Base-by-base conservation (phyloP, 1,140 invertebrate species). In the Brachionus rubens region DNA sequence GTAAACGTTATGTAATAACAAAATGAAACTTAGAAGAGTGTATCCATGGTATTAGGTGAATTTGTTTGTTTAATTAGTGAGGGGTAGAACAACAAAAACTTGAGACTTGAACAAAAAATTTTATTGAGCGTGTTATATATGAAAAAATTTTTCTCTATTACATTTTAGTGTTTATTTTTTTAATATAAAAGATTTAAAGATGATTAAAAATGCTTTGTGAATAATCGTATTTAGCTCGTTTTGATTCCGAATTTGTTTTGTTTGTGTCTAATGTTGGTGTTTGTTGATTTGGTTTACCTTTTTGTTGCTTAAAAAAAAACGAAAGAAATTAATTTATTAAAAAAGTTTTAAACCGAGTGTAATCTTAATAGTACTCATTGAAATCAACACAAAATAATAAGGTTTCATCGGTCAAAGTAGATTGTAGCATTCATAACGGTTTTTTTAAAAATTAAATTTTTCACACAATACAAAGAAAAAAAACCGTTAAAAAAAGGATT, bases 131-230 rank as follows among this genome's bases (percentile, higher is more conserved):
- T n/a, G n/a, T n/a, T n/a, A n/a, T n/a, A n/a, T n/a, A n/a, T n/a
- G n/a, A n/a, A n/a, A n/a, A n/a, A n/a, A n/a, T n/a, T n/a, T n/a
- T n/a, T n/a, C n/a, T n/a, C n/a, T n/a, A n/a, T n/a, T n/a, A n/a
- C n/a, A n/a, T n/a, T n/a, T n/a, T n/a, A n/a, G n/a, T n/a, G n/a
- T n/a, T n/a, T n/a, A n/a, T n/a, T n/a, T n/a, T n/a, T n/a, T n/a
- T n/a, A n/a, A n/a, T n/a, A n/a, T n/a, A n/a, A n/a, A n/a, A n/a
- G n/a, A n/a, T 43, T 65, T 65, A 65, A 14, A 65, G 43, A 65
- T 65, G 59, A 65, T 65, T 65, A 24, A 65, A 65, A 46, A 65
- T 65, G 43, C 59, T 65, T 7, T 65, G 7, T 43, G 59, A 65
- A 26, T 43, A 43, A 19, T 65, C 59, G 24, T 65, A 65, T 65